These are phyloP conservation scores for Gymnosoma rotundatum DNA, from an alignment of 2,888 invertebrate genomes.

Conservation along the genomic window DNA sequence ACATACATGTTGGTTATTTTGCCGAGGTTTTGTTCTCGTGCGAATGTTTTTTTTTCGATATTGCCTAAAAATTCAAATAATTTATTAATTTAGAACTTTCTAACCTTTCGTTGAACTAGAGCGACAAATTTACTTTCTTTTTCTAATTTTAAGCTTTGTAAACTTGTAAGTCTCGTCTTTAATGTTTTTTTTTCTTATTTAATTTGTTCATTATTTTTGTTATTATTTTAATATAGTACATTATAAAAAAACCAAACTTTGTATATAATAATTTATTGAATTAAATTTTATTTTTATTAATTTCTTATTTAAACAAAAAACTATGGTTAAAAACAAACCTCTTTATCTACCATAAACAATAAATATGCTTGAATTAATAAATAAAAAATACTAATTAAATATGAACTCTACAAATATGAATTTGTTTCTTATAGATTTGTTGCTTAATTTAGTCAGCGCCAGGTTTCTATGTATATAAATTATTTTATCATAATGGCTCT, in stretches of 20 bases:
- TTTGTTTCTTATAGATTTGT: background rate
- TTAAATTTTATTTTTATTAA: conserved; percentile 59
- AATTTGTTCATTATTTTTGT: conserved; percentile 32
- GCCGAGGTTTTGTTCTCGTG: no score
- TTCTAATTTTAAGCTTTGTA: background rate
- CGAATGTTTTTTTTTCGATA: no score
- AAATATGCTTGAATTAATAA: conserved; percentile 69
- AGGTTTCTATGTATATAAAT: no score
- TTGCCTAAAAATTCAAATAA: no score
- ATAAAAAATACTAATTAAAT: conserved; percentile 66
- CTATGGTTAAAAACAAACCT: conserved; percentile 59
- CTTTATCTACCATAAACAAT: conserved; percentile 66
- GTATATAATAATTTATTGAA: conserved; percentile 70
- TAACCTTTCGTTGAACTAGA: no score
- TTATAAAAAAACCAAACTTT: conserved; percentile 41
- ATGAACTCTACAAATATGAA: conserved; percentile 49
- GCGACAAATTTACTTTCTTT: no score
- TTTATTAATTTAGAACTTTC: no score
- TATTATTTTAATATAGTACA: conserved; percentile 51
- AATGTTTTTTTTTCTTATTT: conserved; percentile 15
- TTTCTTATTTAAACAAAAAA: conserved; percentile 51
- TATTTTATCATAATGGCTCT: no score
- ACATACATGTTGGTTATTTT: no score
- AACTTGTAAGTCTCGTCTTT: background rate
- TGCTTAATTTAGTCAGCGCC: no score